Base-by-base conservation (phyloP, 2,113 vertebrate genomes). In the Anas platyrhynchos region DNA sequence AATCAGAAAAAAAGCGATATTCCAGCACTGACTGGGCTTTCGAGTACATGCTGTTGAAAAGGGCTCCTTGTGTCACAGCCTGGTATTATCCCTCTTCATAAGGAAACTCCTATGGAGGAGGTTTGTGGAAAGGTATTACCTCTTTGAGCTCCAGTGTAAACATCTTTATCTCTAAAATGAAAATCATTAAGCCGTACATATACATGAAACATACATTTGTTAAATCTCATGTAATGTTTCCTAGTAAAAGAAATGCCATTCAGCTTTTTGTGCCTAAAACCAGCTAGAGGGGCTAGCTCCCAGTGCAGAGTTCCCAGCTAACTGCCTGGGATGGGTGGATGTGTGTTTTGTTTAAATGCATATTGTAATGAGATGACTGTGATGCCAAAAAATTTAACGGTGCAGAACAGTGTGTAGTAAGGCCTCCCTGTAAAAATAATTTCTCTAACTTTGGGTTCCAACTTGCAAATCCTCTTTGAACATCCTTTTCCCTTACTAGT, bases 61-160 rank as follows among this genome's bases (percentile, higher is more conserved):
- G 23, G 36, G 11, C 55, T 83, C 38, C 48, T 61, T 17, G 26
- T 38, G 79, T 55, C 12, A 7, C 6, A 32, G 29, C 26, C 17
- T 0, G 0, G 3, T 50, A 8, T n/a, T 36, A 46, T 20, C 34
- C 34, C 20, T 34, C 56, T 46, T 74, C 7, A 0, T 75, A 27
- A 44, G 54, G 29, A 71, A 68, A 58, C 25, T 22, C 18, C 41
- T 32, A n/a, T 11, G 0, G n/a, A 43, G 21, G 50, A 52, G 50
- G 50, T 52, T 52, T 32, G 36, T 14, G 0, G 36, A 46, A 17
- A 83, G 52, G 32, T 34, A 20, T 83, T 82, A 36, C 21, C 38
- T 75, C 62, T 56, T 32, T 65, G 36, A 82, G 32, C 0, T 5
- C 34, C 25, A 26, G 0, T 3, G 25, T 81, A 29, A 92, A 5